phyloP scores from a whole-genome alignment of 64 coral and sea anemone genomes.

The Dendronephthya gigantea region DNA sequence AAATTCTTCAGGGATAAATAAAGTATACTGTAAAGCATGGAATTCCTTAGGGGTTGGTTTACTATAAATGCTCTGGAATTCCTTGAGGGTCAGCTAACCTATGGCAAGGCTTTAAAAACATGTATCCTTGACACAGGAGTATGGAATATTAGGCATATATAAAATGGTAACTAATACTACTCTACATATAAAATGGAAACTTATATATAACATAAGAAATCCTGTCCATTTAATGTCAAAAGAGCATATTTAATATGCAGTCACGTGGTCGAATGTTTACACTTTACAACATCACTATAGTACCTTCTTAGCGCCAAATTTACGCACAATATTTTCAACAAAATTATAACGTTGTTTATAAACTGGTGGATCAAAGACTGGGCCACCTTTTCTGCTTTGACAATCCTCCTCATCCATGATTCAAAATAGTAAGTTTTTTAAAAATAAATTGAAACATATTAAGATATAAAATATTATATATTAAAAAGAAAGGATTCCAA shows the following conservation, averaged over 20 bases:
- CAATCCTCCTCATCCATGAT: constrained; percentile 8
- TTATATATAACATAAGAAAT: no score
- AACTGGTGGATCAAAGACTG: constrained; percentile 68
- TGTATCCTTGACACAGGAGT: no score
- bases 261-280: not conserved
- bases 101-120: no score
- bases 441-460: not conserved
- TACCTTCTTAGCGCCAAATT: constrained; percentile 73
- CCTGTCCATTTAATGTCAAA: not conserved
- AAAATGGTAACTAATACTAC: no score
- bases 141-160: no score
- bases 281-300: not conserved
- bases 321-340: constrained; percentile 65
- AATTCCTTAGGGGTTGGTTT: no score
- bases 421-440: not conserved
- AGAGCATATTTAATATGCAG: not conserved
- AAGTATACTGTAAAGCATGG: no score
- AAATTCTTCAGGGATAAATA: no score
- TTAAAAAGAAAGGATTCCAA: not conserved
- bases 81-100: no score
- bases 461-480: no score
- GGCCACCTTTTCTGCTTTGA: not conserved
- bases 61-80: no score
- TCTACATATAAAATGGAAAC: no score
- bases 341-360: constrained; percentile 76